These are phyloP conservation scores for Pycnonotus jocosus DNA, from an alignment of 2,113 vertebrate genomes.

Conservation along the genomic window DNA sequence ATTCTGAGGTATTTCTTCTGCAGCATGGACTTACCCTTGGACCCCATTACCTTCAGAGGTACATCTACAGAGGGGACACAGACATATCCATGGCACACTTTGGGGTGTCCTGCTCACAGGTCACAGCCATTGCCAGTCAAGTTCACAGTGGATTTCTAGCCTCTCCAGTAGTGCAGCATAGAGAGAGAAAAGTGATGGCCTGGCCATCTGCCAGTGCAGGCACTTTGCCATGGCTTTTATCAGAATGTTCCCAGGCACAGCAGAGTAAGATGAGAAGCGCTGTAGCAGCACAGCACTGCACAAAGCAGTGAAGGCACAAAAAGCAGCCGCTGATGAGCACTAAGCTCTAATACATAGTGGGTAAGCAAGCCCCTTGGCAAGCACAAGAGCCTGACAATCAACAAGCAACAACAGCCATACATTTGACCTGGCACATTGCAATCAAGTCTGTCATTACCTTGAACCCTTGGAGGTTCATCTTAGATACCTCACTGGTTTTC, in stretches of 20 bases:
- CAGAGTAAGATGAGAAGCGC: not conserved
- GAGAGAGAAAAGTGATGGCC: not conserved
- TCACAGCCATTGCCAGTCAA: not conserved
- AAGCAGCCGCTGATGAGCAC: not conserved
- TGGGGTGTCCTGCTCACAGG: not conserved
- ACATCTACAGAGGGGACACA: not conserved
- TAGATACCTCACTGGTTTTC: not conserved
- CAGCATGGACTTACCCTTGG: not conserved
- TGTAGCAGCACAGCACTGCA: not conserved
- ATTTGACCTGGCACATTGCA: not conserved
- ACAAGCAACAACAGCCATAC: not conserved
- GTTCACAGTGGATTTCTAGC: not conserved
- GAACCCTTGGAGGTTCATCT: not conserved
- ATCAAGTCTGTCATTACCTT: not conserved
- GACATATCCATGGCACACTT: not conserved
- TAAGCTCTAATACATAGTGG: not conserved
- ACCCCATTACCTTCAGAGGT: not conserved
- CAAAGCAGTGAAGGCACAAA: not conserved
- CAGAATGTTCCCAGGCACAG: not conserved
- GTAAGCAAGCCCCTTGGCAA: not conserved
- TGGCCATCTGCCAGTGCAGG: not conserved
- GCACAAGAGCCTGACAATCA: not conserved
- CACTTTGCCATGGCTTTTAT: not conserved
- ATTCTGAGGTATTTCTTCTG: not conserved
- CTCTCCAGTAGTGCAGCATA: not conserved